Evolutionary conservation across 2,888 invertebrate species (phyloP).

Genomic region (Acanthacorydalis orientalis): DNA sequence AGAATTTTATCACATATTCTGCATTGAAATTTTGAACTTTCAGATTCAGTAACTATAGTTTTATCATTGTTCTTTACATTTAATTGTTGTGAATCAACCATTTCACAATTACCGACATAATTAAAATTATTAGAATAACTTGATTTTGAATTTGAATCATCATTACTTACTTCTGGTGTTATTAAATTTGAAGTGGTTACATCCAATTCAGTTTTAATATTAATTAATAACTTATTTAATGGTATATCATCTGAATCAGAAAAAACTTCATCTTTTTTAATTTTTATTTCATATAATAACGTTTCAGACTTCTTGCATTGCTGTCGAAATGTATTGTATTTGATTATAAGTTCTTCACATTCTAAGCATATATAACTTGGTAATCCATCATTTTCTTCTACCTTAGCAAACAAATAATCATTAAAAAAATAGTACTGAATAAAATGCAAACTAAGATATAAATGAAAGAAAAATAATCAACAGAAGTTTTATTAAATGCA

Average conservation of each 20-base stretch:
- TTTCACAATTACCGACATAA: neutral
- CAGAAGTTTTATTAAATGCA: neutral
- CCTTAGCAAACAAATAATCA: neutral
- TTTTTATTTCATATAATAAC: neutral
- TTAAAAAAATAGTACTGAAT: neutral
- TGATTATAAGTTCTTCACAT: neutral
- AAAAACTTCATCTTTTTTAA: neutral
- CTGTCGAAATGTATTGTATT: neutral
- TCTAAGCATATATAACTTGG: neutral
- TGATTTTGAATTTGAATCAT: neutral
- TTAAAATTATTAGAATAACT: neutral
- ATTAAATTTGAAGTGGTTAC: too few species aligned
- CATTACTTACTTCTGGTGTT: neutral
- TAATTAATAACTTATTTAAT: neutral
- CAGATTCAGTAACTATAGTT: neutral
- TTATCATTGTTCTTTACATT: neutral
- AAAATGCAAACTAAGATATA: neutral
- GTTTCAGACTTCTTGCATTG: neutral
- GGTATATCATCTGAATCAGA: neutral
- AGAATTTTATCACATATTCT: constrained; percentile 2
- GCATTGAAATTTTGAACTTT: neutral
- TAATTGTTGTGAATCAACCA: neutral
- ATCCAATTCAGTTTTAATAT: neutral
- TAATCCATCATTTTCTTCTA: neutral
- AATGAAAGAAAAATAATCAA: neutral